A percentile compares a stretch with the other conserved stretches of the same genome.
Conservation (phyloP, 2,797 vertebrate species). For the Bovichtus variegatus region DNA sequence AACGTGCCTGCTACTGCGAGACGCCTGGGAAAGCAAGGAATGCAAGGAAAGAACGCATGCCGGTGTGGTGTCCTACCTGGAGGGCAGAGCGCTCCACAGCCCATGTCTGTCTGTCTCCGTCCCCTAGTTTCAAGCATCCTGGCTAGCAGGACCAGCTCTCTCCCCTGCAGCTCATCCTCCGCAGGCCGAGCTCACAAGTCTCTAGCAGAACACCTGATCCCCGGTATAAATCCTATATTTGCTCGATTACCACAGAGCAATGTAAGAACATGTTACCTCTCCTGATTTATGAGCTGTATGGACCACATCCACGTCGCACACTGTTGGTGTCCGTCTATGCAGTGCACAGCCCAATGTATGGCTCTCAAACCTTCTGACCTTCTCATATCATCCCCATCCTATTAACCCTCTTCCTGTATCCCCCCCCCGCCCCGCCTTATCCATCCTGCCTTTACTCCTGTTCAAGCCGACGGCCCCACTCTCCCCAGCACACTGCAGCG, state of each 20-base stretch:
- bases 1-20: not conserved
- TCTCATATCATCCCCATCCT: slow-evolving; percentile 29
- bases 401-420: not conserved
- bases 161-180: slow-evolving; percentile 51
- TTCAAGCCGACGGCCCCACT: slow-evolving; percentile 14
- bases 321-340: not conserved
- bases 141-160: slow-evolving; percentile 44
- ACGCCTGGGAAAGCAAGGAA: too few species aligned
- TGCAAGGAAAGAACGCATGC: not conserved
- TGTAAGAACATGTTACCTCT: not conserved
- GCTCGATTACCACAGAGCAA: slow-evolving; percentile 17
- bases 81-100: slow-evolving; percentile 91
- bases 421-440: too few species aligned
- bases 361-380: slow-evolving; percentile 52
- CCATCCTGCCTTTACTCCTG: slow-evolving; percentile 26
- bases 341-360: not conserved
- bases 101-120: slow-evolving; percentile 85
- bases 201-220: slow-evolving; percentile 16
- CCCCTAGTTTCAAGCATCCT: slow-evolving; percentile 68
- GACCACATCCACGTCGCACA: slow-evolving; percentile 13
- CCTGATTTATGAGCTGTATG: slow-evolving; percentile 16
- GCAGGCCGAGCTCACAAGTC: slow-evolving; percentile 32
- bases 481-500: slow-evolving; percentile 5
- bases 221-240: slow-evolving; percentile 16
- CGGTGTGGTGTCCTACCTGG: slow-evolving; percentile 84